These are phyloP conservation scores for Chrysopa pallens DNA, from an alignment of 1,140 invertebrate genomes.

Conservation along the genomic window DNA sequence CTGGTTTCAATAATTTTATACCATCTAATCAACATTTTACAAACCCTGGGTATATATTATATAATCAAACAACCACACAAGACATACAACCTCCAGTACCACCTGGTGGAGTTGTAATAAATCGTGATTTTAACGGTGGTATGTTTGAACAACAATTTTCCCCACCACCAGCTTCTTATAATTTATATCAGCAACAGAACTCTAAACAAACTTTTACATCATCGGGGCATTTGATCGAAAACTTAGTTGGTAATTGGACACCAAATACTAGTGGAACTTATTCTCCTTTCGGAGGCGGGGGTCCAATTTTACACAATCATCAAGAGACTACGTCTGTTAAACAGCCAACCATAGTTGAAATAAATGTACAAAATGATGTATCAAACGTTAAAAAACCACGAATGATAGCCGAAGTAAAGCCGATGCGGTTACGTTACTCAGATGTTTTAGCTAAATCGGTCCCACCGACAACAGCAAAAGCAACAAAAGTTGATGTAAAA, in stretches of 20 bases:
- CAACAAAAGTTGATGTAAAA: constrained; percentile 27
- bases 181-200: constrained; percentile 6
- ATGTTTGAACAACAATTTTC: constrained; percentile 8
- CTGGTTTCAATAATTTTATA: constrained; percentile 1
- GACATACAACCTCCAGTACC: constrained; percentile 24
- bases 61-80: constrained; percentile 18
- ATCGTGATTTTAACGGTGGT: not conserved
- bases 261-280: constrained; percentile 66
- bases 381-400: constrained; percentile 41
- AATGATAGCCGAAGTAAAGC: constrained; percentile 66
- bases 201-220: constrained; percentile 20
- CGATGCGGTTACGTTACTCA: constrained; percentile 67
- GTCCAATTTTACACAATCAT: constrained; percentile 10
- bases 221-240: constrained; percentile 37
- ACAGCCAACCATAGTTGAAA: constrained; percentile 9
- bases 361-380: not conserved
- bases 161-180: constrained; percentile 9
- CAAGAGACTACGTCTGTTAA: not conserved
- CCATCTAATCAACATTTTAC: constrained; percentile 19
- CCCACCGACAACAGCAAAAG: constrained; percentile 23
- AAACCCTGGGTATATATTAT: constrained; percentile 26
- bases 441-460: constrained; percentile 53
- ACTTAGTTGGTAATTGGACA: constrained; percentile 61
- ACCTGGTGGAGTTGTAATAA: constrained; percentile 7
- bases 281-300: constrained; percentile 48